Conservation (phyloP, 2,888 invertebrate genomes). For the Bruchidius siliquastri region DNA sequence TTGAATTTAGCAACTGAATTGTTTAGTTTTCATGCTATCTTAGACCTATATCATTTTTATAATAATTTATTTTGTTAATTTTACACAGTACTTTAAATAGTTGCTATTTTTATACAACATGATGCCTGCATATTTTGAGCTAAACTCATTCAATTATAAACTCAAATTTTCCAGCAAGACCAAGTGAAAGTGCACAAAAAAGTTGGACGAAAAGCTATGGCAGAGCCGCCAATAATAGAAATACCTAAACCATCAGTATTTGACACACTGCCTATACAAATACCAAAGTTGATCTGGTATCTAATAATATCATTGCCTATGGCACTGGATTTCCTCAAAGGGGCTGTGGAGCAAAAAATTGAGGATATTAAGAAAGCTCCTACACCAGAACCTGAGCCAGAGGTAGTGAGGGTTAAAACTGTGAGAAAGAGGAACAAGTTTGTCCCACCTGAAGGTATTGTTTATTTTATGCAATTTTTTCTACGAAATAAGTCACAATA, state of each 20-base stretch:
- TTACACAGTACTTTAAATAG: too few species aligned
- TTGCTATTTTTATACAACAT: too few species aligned
- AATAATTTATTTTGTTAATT: too few species aligned
- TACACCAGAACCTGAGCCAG: constrained; percentile 35
- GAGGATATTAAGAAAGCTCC: constrained; percentile 58
- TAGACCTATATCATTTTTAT: too few species aligned
- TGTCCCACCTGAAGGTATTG: constrained; percentile 56
- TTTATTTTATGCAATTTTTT: background rate
- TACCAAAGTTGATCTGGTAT: constrained; percentile 66
- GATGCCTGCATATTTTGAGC: too few species aligned
- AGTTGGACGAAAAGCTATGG: constrained; percentile 59
- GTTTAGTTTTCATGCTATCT: too few species aligned
- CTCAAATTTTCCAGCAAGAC: constrained; percentile 22
- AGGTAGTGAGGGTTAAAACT: constrained; percentile 48
- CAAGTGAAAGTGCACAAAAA: constrained; percentile 32
- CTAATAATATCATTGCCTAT: constrained; percentile 57
- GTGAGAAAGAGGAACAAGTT: constrained; percentile 55
- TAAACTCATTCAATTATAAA: background rate
- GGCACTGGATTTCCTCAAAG: constrained; percentile 50
- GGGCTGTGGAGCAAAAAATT: constrained; percentile 51
- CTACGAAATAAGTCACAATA: background rate
- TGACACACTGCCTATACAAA: constrained; percentile 81
- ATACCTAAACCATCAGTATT: constrained; percentile 66
- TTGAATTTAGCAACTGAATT: too few species aligned
- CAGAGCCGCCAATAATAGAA: constrained; percentile 59